phyloP scores from a whole-genome alignment of 2,888 invertebrate genomes.

The Coelinius sp. region DNA sequence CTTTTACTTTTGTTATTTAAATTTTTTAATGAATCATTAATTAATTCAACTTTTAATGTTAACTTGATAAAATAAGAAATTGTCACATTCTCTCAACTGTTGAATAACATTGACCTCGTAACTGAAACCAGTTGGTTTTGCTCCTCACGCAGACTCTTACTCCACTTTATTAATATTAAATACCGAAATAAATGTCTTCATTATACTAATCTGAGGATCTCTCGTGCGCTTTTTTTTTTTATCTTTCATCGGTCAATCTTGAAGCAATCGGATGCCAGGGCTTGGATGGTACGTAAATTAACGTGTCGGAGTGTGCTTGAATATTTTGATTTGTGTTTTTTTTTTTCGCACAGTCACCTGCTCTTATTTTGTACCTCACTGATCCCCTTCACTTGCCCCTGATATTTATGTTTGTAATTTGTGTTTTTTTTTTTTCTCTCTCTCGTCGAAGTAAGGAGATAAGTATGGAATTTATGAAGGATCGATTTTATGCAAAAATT shows the following conservation, averaged over 20 bases:
- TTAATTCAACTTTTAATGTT: constrained; percentile 18
- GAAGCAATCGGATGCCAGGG: constrained; percentile 55
- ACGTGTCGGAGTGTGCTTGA: constrained; percentile 43
- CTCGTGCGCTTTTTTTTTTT: constrained; percentile 46
- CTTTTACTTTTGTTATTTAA: constrained; percentile 71
- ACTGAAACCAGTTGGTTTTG: not conserved
- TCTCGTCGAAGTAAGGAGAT: not conserved
- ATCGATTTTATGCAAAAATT: not conserved
- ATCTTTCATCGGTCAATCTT: constrained; percentile 46
- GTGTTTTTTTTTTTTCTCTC: not conserved
- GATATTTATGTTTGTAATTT: constrained; percentile 12
- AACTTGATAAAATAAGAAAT: not conserved
- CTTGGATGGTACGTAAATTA: constrained; percentile 52
- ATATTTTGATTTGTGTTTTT: constrained; percentile 27
- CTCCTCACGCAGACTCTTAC: not conserved
- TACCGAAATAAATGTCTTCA: constrained; percentile 19
- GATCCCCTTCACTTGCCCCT: constrained; percentile 11
- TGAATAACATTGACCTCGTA: constrained; percentile 9
- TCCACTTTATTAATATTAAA: constrained; percentile 3
- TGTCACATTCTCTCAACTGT: constrained; percentile 38
- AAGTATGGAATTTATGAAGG: constrained; percentile 8
- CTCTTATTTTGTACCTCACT: constrained; percentile 25
- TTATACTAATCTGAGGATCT: constrained; percentile 48
- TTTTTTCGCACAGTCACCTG: constrained; percentile 10
- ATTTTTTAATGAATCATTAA: not conserved